Percentiles rank a stretch among this genome's conserved stretches.
These are phyloP conservation scores for Beaufortia kweichowensis DNA, from an alignment of 2,113 vertebrate genomes.

Conservation along the genomic window DNA sequence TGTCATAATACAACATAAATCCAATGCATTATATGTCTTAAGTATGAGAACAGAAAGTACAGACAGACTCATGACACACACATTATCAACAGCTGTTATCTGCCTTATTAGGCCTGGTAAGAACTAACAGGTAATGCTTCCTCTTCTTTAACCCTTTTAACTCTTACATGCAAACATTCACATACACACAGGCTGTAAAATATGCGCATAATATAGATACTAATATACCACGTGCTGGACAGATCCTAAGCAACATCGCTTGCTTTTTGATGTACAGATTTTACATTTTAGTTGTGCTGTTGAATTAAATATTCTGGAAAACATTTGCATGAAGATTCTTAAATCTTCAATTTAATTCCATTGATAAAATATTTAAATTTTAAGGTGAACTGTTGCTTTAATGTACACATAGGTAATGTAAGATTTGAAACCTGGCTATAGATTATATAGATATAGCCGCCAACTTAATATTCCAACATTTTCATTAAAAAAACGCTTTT, in stretches of 20 bases:
- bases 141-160: background rate
- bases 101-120: constrained; percentile 15
- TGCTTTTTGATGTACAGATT: background rate
- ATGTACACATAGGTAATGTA: background rate
- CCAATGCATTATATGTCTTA: background rate
- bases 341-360: no score
- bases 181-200: background rate
- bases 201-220: background rate
- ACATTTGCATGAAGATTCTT: no score
- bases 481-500: background rate
- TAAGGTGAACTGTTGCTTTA: no score
- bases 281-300: background rate
- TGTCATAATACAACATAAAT: background rate
- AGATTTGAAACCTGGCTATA: background rate
- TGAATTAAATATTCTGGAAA: no score
- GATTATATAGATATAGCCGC: background rate
- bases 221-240: background rate
- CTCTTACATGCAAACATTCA: background rate
- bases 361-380: no score
- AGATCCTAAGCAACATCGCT: background rate
- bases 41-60: background rate
- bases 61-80: constrained; percentile 6
- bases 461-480: background rate
- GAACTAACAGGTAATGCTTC: constrained; percentile 36
- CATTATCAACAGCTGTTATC: constrained; percentile 21